Evolutionary conservation across 1,140 invertebrate species (phyloP).

Genomic region (Pogonus chalceus): DNA sequence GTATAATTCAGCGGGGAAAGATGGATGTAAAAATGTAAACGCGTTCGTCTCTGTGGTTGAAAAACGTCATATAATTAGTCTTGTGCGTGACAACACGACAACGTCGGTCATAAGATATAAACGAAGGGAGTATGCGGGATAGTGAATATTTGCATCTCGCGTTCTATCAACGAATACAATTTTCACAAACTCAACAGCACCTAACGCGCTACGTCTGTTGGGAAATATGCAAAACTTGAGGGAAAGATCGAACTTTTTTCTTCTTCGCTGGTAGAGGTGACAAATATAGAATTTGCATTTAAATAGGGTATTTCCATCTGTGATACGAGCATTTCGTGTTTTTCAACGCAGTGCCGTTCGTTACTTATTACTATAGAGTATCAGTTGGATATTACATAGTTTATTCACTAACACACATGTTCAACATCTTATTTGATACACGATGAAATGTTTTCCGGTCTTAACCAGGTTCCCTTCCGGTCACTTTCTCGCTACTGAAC

Average conservation of each 20-base stretch:
- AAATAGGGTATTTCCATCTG: constrained; percentile 60
- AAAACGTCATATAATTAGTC: constrained; percentile 18
- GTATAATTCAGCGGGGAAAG: not conserved
- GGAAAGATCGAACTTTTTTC: constrained; percentile 33
- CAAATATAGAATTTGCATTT: constrained; percentile 63
- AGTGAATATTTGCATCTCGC: not conserved
- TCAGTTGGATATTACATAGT: no score
- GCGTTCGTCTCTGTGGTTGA: constrained; percentile 10
- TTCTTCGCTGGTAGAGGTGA: constrained; percentile 37
- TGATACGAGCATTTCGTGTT: constrained; percentile 34
- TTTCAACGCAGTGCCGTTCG: not conserved
- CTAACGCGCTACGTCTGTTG: constrained; percentile 20
- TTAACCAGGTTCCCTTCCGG: not conserved
- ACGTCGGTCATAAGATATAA: not conserved
- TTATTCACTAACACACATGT: not conserved
- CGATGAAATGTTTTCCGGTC: not conserved
- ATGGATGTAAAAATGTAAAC: not conserved
- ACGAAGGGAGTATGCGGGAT: no score
- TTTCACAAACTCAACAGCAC: constrained; percentile 13
- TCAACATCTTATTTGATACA: not conserved
- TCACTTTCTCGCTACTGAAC: not conserved
- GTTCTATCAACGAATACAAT: constrained; percentile 14
- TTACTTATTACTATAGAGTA: not conserved
- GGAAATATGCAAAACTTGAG: constrained; percentile 32
- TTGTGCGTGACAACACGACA: not conserved